Percentiles rank a stretch among this genome's conserved stretches.
Conservation (phyloP, 2,113 vertebrate species). For the Nymphicus hollandicus region DNA sequence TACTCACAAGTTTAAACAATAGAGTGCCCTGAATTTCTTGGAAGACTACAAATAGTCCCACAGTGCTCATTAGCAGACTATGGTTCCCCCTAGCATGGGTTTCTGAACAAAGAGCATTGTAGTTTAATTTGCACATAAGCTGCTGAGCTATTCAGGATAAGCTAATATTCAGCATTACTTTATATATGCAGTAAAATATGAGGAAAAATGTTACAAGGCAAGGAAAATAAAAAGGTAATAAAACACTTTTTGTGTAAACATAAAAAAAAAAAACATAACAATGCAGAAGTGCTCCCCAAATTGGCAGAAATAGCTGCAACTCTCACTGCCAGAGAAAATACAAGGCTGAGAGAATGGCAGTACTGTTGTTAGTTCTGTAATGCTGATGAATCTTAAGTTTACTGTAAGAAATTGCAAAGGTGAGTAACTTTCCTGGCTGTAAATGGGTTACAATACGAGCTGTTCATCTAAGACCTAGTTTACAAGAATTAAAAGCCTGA, state of each 20-base stretch:
- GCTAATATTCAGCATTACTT: background rate
- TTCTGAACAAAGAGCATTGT: background rate
- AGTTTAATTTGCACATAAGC: background rate
- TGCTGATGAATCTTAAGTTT: background rate
- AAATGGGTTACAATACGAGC: background rate
- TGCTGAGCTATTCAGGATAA: background rate
- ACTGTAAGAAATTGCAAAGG: background rate
- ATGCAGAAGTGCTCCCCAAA: background rate
- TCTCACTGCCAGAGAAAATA: background rate
- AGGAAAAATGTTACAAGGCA: background rate
- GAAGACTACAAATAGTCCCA: background rate
- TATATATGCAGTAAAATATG: background rate
- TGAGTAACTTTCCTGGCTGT: background rate
- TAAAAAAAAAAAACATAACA: background rate
- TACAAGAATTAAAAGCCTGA: background rate
- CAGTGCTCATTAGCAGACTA: background rate
- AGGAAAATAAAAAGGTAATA: background rate
- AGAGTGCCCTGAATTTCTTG: background rate
- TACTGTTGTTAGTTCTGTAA: background rate
- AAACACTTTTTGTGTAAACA: background rate
- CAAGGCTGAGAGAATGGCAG: background rate
- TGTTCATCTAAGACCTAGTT: background rate
- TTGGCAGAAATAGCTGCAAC: background rate
- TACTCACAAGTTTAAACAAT: background rate
- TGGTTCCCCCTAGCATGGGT: background rate